These are phyloP conservation scores for Lacanobia oleracea DNA, from an alignment of 2,888 invertebrate species.

Conservation along the genomic window DNA sequence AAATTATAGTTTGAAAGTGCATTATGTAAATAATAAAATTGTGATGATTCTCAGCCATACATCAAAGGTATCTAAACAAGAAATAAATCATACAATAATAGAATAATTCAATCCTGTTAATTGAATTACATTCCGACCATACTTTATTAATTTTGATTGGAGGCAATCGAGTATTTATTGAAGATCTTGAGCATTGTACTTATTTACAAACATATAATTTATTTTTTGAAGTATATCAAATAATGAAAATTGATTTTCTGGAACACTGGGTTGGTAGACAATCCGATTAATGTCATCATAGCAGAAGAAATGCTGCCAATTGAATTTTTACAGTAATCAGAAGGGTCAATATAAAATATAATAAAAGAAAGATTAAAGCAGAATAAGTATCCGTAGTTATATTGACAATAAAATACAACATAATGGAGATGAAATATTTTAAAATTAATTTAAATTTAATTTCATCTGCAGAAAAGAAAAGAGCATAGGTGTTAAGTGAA, in stretches of 20 bases:
- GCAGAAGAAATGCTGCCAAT: background rate
- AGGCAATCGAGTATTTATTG: slow-evolving; percentile 18
- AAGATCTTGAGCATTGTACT: slow-evolving; percentile 1
- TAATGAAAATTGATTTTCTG: background rate
- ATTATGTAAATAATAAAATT: slow-evolving; percentile 16
- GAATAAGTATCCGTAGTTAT: too few species aligned
- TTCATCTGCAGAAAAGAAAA: too few species aligned
- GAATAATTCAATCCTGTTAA: slow-evolving; percentile 40
- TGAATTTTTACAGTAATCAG: background rate
- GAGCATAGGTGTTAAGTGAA: too few species aligned
- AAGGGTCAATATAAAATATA: background rate
- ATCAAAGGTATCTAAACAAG: slow-evolving; percentile 5
- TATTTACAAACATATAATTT: background rate
- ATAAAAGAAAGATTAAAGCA: too few species aligned
- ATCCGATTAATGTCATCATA: background rate
- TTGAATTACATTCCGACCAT: slow-evolving; percentile 40
- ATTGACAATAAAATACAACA: background rate
- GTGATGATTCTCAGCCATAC: slow-evolving; percentile 9
- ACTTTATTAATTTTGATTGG: slow-evolving; percentile 13
- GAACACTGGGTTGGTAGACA: background rate
- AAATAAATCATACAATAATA: slow-evolving; percentile 46
- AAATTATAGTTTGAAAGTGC: too few species aligned
- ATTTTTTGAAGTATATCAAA: background rate
- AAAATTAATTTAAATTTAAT: too few species aligned
- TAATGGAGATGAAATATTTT: too few species aligned